Evolutionary conservation across 1,140 invertebrate species (phyloP).

Genomic region (Schlechtendalia chinensis): DNA sequence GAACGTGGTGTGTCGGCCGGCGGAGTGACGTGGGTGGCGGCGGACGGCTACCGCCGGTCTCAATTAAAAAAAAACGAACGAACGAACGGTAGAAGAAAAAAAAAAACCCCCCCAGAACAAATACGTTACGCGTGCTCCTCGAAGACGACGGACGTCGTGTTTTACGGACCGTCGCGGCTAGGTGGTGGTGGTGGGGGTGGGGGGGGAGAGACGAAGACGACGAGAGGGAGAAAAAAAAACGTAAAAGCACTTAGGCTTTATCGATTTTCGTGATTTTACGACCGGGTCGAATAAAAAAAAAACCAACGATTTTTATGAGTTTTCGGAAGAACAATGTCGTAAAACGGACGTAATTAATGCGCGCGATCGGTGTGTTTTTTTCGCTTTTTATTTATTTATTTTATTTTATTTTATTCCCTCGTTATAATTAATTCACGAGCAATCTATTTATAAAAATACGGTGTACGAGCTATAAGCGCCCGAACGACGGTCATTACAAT

Average conservation of each 20-base stretch:
- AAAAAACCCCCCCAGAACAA: too few relatives aligned
- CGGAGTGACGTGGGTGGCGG: constrained; percentile 3
- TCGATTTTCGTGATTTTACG: constrained; percentile 33
- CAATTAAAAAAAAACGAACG: background rate
- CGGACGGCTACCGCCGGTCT: constrained; percentile 1
- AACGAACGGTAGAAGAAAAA: too few relatives aligned
- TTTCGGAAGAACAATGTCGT: constrained; percentile 25
- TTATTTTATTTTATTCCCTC: background rate
- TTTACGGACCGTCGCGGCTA: too few relatives aligned
- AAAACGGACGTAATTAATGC: constrained; percentile 24
- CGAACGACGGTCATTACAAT: background rate
- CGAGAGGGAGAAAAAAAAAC: background rate
- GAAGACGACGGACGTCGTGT: background rate
- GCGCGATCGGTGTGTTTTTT: background rate
- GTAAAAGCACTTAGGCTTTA: constrained; percentile 30
- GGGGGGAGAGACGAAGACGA: too few relatives aligned
- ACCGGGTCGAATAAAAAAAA: background rate
- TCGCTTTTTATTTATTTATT: too few relatives aligned
- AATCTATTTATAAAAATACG: background rate
- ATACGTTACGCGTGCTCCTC: too few relatives aligned
- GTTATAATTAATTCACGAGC: background rate
- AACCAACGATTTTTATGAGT: background rate
- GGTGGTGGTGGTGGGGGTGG: too few relatives aligned
- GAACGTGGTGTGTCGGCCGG: too few relatives aligned
- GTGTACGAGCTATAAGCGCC: background rate